These are phyloP conservation scores for Scelioninae gen. 2 DNA, from an alignment of 2,888 invertebrate genomes.

Conservation along the genomic window DNA sequence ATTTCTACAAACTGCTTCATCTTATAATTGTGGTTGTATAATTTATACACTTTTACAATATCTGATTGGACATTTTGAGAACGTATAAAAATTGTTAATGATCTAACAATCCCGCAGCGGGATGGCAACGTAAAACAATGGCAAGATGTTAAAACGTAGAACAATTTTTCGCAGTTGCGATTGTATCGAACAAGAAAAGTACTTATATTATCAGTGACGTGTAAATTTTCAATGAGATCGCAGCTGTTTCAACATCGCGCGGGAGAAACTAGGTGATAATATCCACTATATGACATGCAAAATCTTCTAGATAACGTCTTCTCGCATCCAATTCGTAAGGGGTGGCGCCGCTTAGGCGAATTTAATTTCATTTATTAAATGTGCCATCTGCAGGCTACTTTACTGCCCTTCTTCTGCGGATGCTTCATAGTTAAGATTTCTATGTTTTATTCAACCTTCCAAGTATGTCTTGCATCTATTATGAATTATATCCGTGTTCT, in stretches of 20 bases:
- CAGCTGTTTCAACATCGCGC: conserved; percentile 57
- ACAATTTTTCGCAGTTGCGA: conserved; percentile 29
- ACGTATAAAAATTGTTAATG: no score
- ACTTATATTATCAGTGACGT: conserved; percentile 55
- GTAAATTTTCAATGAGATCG: conserved; percentile 59
- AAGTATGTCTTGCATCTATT: conserved; percentile 47
- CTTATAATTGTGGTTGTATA: conserved; percentile 14
- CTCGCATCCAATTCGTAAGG: conserved; percentile 56
- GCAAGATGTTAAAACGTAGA: conserved; percentile 33
- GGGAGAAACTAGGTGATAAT: conserved; percentile 56
- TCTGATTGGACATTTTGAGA: no score
- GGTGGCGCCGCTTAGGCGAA: conserved; percentile 56
- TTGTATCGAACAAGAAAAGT: conserved; percentile 53
- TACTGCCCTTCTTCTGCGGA: conserved; percentile 42
- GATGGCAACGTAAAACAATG: no score
- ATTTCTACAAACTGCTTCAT: conserved; percentile 7
- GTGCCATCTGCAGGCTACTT: conserved; percentile 59
- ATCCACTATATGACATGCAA: conserved; percentile 59
- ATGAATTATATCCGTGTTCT: conserved; percentile 41
- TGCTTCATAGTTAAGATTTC: conserved; percentile 56
- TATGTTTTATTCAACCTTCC: conserved; percentile 42
- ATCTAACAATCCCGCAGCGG: background rate
- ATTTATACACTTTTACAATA: no score
- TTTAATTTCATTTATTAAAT: conserved; percentile 62
- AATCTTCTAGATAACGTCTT: conserved; percentile 59